These are phyloP conservation scores for Lycocerus yunnanus DNA, from an alignment of 2,888 invertebrate species.

Conservation along the genomic window DNA sequence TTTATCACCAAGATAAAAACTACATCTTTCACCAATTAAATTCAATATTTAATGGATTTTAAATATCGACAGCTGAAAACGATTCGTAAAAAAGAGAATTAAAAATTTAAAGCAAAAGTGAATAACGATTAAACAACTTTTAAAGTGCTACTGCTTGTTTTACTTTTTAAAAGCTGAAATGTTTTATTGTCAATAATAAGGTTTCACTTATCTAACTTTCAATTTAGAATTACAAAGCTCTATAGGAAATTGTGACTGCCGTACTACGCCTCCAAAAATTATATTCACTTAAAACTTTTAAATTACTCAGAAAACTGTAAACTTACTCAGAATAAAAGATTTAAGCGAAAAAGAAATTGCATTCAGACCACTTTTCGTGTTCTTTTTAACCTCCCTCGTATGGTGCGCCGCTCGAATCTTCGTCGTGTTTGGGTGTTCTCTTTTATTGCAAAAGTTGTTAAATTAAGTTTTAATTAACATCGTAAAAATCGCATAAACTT, in stretches of 20 bases:
- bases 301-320: constrained; percentile 1
- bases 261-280: constrained; percentile 5
- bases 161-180: constrained; percentile 7
- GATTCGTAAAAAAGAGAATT: neutral
- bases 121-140: neutral
- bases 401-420: too few species aligned
- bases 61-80: constrained; percentile 4
- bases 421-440: neutral
- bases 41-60: constrained; percentile 7
- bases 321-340: neutral
- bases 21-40: constrained; percentile 20
- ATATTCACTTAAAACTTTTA: constrained; percentile 2
- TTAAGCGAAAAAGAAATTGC: neutral
- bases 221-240: neutral
- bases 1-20: constrained; percentile 16
- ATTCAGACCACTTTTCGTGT: neutral
- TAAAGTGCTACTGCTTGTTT: constrained; percentile 7
- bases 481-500: neutral
- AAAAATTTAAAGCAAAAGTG: neutral
- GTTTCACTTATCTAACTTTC: constrained; percentile 10
- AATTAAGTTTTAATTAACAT: neutral
- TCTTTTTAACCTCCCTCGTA: neutral
- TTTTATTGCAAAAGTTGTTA: neutral
- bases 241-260: constrained; percentile 3
- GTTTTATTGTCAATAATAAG: constrained; percentile 16